phyloP scores from a whole-genome alignment of 23 tunicate genomes.

The Halocynthia roretzi region DNA sequence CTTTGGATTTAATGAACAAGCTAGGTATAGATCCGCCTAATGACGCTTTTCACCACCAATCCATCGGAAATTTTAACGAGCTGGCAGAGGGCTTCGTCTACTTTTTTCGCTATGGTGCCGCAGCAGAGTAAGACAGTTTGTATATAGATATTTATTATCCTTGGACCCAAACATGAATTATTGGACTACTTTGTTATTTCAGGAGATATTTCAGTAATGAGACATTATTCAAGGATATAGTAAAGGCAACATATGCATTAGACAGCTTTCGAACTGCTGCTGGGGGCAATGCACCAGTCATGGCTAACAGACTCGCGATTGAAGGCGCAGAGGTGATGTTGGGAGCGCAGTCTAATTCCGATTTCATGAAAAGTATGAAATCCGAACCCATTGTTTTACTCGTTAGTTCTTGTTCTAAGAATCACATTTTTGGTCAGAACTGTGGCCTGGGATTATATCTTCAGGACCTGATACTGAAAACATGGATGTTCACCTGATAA shows the following conservation, averaged over 20 bases:
- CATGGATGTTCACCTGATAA: conserved; percentile 82
- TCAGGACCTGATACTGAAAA: conserved; percentile 35
- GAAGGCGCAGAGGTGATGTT: conserved; percentile 85
- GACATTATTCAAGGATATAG: conserved; percentile 36
- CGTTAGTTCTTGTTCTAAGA: neutral
- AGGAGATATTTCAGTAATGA: conserved; percentile 19
- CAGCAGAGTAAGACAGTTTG: conserved; percentile 43
- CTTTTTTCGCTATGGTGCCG: conserved; percentile 81
- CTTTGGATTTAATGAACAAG: conserved; percentile 45
- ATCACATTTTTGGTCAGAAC: neutral
- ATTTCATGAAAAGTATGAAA: conserved; percentile 25
- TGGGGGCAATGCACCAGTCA: conserved; percentile 98
- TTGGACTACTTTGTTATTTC: neutral
- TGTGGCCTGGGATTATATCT: conserved; percentile 35
- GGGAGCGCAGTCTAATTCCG: conserved; percentile 37
- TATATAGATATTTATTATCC: neutral
- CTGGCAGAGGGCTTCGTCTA: conserved; percentile 72
- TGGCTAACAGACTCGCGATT: conserved; percentile 84
- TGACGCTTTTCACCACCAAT: conserved; percentile 41
- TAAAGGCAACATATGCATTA: conserved; percentile 30
- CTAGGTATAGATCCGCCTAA: conserved; percentile 28
- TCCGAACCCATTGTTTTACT: neutral
- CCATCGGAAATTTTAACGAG: conserved; percentile 29
- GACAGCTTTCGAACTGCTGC: conserved; percentile 17
- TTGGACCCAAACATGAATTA: too few species aligned